Evolutionary conservation across 2,797 vertebrate genomes (phyloP), one percentile per base, ranked within the genome.

Genomic region (Poecile montanus): DNA sequence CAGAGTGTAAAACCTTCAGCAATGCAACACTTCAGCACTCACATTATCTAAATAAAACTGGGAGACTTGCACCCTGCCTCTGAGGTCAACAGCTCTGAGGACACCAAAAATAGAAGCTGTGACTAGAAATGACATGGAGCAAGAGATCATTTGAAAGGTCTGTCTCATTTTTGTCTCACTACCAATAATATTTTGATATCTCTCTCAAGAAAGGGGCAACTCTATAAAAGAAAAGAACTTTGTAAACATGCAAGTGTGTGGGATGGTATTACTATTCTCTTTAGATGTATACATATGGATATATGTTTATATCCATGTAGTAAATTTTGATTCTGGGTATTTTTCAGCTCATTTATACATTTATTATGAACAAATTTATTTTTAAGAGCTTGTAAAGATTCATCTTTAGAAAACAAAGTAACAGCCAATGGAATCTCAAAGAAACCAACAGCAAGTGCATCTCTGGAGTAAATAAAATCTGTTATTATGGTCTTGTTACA

Each of bases 21-120:
- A 85, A 56, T 7, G 50, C 77, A 75, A 75, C 87, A 78, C 74
- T 70, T 70, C 56, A 76, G 82, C 88, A 81, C 83, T 74, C 74
- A 17, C 66, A 58, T 81, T 21, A 84, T n/a, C 80, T 88, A 91
- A 89, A 89, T 61, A 78, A 86, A 85, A 77, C 66, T 54, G 66
- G 16, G 78, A 80, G 92, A 62, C 76, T 80, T 29, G 42, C 58
- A 60, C 0, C 1, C 61, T 95, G 80, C 85, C 82, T 77, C 83
- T 19, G 66, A 96, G 93, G 88, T 72, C 90, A 96, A 0, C 60
- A 90, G 62, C 83, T 72, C 90, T 50, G 54, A 68, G 63, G 50
- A 12, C 6, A 38, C 66, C 62, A 93, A 66, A 94, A 94, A 95
- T 44, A 94, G 93, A 75, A 87, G 74, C 82, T 93, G 80, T 66